Percentiles rank a stretch among this genome's conserved stretches.
phyloP scores from a whole-genome alignment of 2,113 vertebrate genomes.

The Pelecanus crispus region DNA sequence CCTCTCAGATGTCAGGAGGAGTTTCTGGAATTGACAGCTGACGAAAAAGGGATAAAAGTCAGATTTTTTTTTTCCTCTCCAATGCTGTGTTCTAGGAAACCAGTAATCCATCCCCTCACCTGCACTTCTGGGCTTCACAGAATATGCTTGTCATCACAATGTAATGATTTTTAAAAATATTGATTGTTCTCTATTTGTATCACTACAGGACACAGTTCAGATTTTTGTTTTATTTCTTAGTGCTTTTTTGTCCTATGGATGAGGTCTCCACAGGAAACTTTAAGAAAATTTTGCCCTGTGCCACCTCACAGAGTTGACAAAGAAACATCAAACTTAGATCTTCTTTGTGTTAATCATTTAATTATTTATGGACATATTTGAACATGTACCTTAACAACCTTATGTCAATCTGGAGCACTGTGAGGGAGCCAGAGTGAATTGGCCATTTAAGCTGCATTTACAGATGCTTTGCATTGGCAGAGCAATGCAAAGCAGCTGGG shows the following conservation, averaged over 20 bases:
- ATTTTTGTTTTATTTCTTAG: background rate
- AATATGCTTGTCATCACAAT: background rate
- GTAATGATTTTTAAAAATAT: background rate
- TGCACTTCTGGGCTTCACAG: background rate
- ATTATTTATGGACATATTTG: background rate
- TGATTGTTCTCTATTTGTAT: background rate
- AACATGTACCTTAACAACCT: background rate
- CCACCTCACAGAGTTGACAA: background rate
- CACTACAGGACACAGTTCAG: background rate
- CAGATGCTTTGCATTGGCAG: background rate
- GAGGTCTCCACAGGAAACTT: background rate
- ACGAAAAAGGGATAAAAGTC: background rate
- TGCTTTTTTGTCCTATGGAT: background rate
- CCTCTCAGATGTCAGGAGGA: background rate
- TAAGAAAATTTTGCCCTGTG: background rate
- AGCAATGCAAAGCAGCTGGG: background rate
- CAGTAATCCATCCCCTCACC: background rate
- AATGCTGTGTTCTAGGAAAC: background rate
- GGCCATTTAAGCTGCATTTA: background rate
- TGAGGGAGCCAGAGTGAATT: background rate
- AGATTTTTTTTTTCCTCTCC: background rate
- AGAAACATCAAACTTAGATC: background rate
- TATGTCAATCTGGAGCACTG: background rate
- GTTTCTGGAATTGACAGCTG: background rate
- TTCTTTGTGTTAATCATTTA: background rate